Base-by-base conservation (phyloP, 1,140 invertebrate species). In the Centruroides vittatus region DNA sequence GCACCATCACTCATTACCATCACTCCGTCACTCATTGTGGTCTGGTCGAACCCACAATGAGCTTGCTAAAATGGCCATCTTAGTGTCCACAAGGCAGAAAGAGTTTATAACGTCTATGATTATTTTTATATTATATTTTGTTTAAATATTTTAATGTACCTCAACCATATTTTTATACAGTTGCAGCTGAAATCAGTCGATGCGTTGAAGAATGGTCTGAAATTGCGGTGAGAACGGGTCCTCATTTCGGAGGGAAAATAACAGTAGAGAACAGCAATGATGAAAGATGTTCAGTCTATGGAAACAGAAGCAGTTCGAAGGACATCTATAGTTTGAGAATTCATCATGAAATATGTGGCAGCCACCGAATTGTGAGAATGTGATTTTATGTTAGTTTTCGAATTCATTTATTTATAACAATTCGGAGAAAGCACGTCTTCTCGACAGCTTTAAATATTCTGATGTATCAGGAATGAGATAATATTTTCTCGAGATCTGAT, bases 221-320 rank as follows among this genome's bases (percentile, higher is more conserved):
- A 69, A 84, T 88, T 9, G 82, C 85, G 67, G 84, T 88, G n/a
- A 81, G 84, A 2, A 88, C 85, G 1, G 86, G 86, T 3, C 85
- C 85, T 0, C 81, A 81, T 66, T 88, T 88, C 68, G 82, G 80
- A 2, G 85, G 86, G 0, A 77, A 83, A 50, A 86, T 89, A 59
- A 80, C 82, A 0, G 84, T 86, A 1, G 84, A 86, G 69, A 70
- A 70, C 10, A 68, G 68, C 3, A 60, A 61, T 4, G 67, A 71
- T 36, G 65, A 68, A 0, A 49, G 66, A 10, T 76, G 75, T 58
- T 64, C 69, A 13, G 65, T 77, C 8, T 71, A 70, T n/a, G 76
- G 76, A 10, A 71, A 77, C 55, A 53, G 65, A n/a, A 62, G 50
- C 52, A 86, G 83, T 71, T 74, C 81, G 0, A 78, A 80, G 61